Conservation (phyloP, 2,888 invertebrate species). For the Poecilobothrus nobilitatus region DNA sequence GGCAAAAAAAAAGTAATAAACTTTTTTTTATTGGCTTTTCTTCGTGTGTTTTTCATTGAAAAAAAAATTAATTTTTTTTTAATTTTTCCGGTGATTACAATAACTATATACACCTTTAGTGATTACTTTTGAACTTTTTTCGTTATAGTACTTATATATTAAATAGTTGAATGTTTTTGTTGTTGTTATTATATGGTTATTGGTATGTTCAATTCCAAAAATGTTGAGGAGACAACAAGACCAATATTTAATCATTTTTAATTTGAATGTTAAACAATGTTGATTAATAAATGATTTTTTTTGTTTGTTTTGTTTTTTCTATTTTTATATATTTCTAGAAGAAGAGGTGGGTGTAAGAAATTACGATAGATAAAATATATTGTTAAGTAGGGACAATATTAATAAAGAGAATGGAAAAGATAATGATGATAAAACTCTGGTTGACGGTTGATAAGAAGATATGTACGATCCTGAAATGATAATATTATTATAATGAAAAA, state of each 20-base stretch:
- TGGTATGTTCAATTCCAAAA: not conserved
- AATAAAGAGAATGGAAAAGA: not conserved
- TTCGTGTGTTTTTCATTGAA: not conserved
- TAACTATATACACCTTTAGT: no score
- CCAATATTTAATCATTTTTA: slow-evolving; percentile 10
- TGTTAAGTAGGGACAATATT: not conserved
- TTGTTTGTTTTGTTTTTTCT: not conserved
- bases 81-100: no score
- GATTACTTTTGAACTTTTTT: not conserved
- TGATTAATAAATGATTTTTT: slow-evolving; percentile 9
- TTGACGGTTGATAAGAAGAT: not conserved
- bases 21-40: not conserved
- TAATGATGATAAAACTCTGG: not conserved
- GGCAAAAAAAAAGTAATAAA: no score
- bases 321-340: no score
- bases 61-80: no score
- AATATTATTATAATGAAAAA: not conserved
- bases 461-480: not conserved
- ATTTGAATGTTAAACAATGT: slow-evolving; percentile 9
- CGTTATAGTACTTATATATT: not conserved
- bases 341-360: no score
- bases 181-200: not conserved
- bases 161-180: not conserved
- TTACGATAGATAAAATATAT: not conserved
- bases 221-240: not conserved